These are phyloP conservation scores for Cotesia congregata DNA, from an alignment of 2,888 invertebrate genomes.

Conservation along the genomic window DNA sequence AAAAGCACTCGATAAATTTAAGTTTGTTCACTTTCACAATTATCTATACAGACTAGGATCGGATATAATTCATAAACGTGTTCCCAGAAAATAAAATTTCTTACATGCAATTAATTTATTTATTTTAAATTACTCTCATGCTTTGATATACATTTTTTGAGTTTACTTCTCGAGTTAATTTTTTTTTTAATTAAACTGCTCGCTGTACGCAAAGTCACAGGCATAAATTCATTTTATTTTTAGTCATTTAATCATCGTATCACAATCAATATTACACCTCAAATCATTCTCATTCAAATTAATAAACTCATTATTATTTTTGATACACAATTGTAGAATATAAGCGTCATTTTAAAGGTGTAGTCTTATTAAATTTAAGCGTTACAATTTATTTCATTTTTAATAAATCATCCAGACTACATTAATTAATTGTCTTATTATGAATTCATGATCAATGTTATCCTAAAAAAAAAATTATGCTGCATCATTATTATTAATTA, in stretches of 20 bases:
- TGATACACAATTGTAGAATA: slow-evolving; percentile 60
- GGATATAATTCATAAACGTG: slow-evolving; percentile 6
- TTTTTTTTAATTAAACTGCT: slow-evolving; percentile 11
- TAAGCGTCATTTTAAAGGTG: slow-evolving; percentile 60
- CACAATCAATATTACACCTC: slow-evolving; percentile 42
- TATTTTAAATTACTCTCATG: not conserved
- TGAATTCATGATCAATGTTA: slow-evolving; percentile 35
- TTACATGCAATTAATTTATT: not conserved
- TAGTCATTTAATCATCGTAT: slow-evolving; percentile 31
- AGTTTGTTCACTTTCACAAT: slow-evolving; percentile 4
- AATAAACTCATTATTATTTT: slow-evolving; percentile 48
- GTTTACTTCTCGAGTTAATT: not conserved
- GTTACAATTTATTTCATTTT: slow-evolving; percentile 34
- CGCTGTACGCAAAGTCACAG: slow-evolving; percentile 5
- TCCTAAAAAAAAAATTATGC: slow-evolving; percentile 47
- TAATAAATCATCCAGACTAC: not conserved
- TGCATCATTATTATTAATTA: slow-evolving; percentile 41
- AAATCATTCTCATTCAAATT: slow-evolving; percentile 18
- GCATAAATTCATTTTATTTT: slow-evolving; percentile 36
- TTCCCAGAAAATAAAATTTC: slow-evolving; percentile 11
- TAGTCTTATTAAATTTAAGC: slow-evolving; percentile 35
- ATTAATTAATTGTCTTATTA: slow-evolving; percentile 35
- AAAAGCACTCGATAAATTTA: slow-evolving; percentile 22
- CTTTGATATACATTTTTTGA: slow-evolving; percentile 7
- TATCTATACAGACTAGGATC: not conserved